These are phyloP conservation scores for Petrolisthes cinctipes DNA, from an alignment of 2,888 invertebrate genomes.

Conservation along the genomic window DNA sequence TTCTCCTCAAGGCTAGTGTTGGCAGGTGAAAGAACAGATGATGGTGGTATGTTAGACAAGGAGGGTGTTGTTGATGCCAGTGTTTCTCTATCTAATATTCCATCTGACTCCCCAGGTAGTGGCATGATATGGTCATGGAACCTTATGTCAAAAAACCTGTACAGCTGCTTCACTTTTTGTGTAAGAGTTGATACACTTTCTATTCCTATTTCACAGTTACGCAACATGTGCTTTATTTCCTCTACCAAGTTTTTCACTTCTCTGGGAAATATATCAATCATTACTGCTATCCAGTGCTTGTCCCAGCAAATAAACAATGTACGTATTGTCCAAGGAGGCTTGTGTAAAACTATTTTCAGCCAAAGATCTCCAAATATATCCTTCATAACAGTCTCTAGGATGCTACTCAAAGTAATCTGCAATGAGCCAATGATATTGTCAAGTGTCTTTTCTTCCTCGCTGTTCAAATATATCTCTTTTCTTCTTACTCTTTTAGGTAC, in stretches of 20 bases:
- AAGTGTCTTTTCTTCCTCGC: not conserved
- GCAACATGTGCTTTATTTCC: not conserved
- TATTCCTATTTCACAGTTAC: not conserved
- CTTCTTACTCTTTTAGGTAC: not conserved
- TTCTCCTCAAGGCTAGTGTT: too few species aligned
- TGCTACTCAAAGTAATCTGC: constrained; percentile 67
- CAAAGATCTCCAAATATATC: constrained; percentile 74
- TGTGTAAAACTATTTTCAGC: constrained; percentile 73
- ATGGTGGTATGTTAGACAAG: not conserved
- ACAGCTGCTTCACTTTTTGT: constrained; percentile 14
- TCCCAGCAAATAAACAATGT: constrained; percentile 74
- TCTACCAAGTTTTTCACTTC: constrained; percentile 29
- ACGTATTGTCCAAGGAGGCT: constrained; percentile 75
- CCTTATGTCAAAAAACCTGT: constrained; percentile 10
- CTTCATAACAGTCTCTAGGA: constrained; percentile 74
- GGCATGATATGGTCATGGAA: constrained; percentile 24
- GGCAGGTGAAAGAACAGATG: not conserved
- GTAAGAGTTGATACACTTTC: not conserved
- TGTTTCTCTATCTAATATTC: not conserved
- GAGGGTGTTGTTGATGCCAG: not conserved
- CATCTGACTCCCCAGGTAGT: not conserved
- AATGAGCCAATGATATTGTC: constrained; percentile 30
- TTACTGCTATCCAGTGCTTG: constrained; percentile 76
- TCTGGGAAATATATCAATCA: constrained; percentile 67
- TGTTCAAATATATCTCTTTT: not conserved